Base-by-base conservation (phyloP, 2,797 vertebrate genomes). In the Limnodromus scolopaceus region DNA sequence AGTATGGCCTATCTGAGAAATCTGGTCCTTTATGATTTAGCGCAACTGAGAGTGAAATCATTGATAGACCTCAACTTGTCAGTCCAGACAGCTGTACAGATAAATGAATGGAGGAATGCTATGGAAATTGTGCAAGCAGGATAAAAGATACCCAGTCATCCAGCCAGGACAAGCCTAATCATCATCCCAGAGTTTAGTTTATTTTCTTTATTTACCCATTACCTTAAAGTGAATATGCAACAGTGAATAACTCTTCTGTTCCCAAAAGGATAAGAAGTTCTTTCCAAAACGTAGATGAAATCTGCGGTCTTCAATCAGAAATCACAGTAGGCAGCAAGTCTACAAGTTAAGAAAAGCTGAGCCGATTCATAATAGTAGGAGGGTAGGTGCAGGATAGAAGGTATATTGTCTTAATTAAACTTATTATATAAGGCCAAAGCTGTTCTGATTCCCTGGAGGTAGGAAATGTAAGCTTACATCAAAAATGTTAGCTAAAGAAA, bases 1-100 rank as follows among this genome's bases (percentile, higher is more conserved):
- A 86, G 74, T 81, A 71, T 90, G 85, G 87, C 38, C 61, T n/a
- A 38, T 38, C 39, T 87, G 75, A 93, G 78, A 46, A 94, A 80
- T 53, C 41, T 85, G 53, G 34, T 49, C 46, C 86, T 89, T 60
- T 89, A 87, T 92, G 92, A 94, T 93, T 91, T 24, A 64, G 57
- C 78, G 69, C 65, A 77, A 25, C 65, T 72, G 77, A 57, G 71
- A 88, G 41, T 11, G 34, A 93, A 96, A 77, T 75, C 82, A 78
- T 57, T 89, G 85, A 77, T 88, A 81, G 92, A 46, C 34, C 38
- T 95, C 65, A 68, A 34, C 48, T 48, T 75, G 79, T 30, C 68
- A 22, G 55, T 60, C 81, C 85, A 92, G 75, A 38, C 89, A 81
- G 38, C 46, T 75, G 64, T 16, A 25, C 36, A 53, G 89, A 76